Evolutionary conservation across 2,113 vertebrate genomes (phyloP).

Genomic region (Sphyrna mokarran): DNA sequence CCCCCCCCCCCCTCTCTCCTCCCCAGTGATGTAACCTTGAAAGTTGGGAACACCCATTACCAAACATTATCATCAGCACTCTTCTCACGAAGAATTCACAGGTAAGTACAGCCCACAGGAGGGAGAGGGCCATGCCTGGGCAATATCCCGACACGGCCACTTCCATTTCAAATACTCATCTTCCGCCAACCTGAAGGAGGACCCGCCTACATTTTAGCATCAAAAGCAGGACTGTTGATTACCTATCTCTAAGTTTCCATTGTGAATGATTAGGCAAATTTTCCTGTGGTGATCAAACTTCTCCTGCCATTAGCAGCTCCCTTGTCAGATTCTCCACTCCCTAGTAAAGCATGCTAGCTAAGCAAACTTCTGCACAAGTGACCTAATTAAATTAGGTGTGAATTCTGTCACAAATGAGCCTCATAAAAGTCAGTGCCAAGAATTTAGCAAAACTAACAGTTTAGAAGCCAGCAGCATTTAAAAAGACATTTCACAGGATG

Average conservation of each 20-base stretch:
- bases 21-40: no score
- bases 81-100: no score
- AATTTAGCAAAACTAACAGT: no score
- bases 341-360: not conserved
- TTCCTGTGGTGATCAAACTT: not conserved
- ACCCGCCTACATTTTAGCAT: not conserved
- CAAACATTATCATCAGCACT: no score
- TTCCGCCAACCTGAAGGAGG: not conserved
- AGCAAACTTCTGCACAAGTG: not conserved
- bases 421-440: no score
- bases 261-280: not conserved
- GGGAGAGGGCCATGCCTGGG: no score
- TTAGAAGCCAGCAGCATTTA: no score
- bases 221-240: not conserved
- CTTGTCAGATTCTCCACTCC: not conserved
- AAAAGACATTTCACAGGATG: no score
- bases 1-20: no score
- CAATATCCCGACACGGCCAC: not conserved
- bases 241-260: not conserved
- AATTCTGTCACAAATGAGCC: no score
- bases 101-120: no score
- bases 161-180: not conserved
- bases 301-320: not conserved
- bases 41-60: no score
- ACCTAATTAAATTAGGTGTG: not conserved